Evolutionary conservation across 2,797 vertebrate species (phyloP), one percentile per base, ranked within the genome.

Genomic region (Propithecus perrieri): DNA sequence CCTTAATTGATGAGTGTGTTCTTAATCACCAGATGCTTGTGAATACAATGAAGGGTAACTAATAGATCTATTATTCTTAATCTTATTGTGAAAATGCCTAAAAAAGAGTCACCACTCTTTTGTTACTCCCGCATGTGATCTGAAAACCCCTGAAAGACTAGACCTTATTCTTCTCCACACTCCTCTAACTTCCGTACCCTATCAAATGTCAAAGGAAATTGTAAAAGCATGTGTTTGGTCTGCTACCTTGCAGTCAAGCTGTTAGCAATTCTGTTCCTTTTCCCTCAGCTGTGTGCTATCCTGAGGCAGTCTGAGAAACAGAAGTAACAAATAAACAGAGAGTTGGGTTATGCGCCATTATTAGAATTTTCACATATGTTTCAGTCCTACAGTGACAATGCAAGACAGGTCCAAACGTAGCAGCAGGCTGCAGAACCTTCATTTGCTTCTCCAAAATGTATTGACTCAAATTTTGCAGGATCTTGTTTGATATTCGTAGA

Each of bases 11-110:
- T 97, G 93, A 97, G 96, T 97, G 72, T 98, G 94, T 96, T 98
- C 98, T 98, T 98, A 98, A 98, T 98, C 96, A 98, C 98, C 97
- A 98, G 97, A 98, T 98, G 98, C 98, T 98, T 98, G 98, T 98
- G 97, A 98, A 98, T 98, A 95, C 98, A 98, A 98, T 98, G 98
- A 98, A 98, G 94, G 89, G 96, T 98, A 98, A 98, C 97, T 95
- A 98, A 98, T 98, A 94, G 93, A 93, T 97, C 96, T 95, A 98
- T 98, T 98, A 97, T 97, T 98, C 97, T 97, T 98, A 96, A 96
- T 96, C 89, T 97, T 95, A 93, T 96, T 98, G 94, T 95, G 95
- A 97, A 98, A 97, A 98, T 98, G 95, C 85, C 96, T 97, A 94
- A 75, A 97, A 97, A 97, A 97, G 97, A 97, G 87, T 95, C 20